Evolutionary conservation across 2,113 vertebrate genomes (phyloP).

Genomic region (Ramphastos sulfuratus): DNA sequence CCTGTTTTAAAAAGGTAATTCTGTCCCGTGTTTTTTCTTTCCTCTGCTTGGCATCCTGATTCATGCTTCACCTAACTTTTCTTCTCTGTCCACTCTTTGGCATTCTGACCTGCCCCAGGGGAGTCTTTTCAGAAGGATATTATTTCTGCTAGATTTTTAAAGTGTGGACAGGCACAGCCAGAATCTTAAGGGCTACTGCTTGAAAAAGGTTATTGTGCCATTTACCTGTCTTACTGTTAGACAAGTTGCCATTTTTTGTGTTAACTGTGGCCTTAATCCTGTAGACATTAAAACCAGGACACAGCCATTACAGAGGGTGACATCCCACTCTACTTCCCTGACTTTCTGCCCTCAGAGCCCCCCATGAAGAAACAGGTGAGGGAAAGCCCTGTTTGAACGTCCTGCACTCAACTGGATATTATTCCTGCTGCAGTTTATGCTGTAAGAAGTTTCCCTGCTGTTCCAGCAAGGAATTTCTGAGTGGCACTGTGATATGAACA

Average conservation of each 20-base stretch:
- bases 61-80: background rate
- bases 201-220: background rate
- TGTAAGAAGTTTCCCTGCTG: background rate
- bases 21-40: background rate
- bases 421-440: background rate
- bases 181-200: background rate
- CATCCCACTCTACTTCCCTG: background rate
- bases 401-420: accelerated
- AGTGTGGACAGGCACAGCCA: background rate
- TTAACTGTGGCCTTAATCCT: background rate
- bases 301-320: background rate
- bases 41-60: background rate
- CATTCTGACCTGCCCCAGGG: background rate
- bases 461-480: background rate
- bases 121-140: background rate
- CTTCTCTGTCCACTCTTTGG: background rate
- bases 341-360: background rate
- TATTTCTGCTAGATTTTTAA: background rate
- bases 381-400: background rate
- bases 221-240: background rate
- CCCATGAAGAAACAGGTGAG: background rate
- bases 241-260: background rate
- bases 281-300: background rate
- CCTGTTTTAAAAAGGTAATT: background rate
- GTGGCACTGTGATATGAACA: background rate